Evolutionary conservation across 2,888 invertebrate species (phyloP), one percentile per base, ranked within the genome.

Genomic region (Pollenia griseotomentosa): DNA sequence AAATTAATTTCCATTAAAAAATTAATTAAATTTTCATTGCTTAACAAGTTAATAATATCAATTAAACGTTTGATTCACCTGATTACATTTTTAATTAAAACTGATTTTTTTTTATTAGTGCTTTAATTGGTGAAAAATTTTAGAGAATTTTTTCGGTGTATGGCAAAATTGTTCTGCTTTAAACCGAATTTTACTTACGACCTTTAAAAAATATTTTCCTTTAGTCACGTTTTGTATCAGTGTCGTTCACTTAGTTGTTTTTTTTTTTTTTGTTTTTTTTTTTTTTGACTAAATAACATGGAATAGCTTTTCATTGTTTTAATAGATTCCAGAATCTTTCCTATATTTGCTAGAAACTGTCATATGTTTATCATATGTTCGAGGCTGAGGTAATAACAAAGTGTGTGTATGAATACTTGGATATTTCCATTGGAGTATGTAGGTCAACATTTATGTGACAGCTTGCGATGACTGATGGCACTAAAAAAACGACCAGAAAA

Each of bases 401-500:
- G 51, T 12, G 16, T 61, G 40, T 70, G 40, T 46, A 57, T 74
- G 7, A 46, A 65, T 12, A 6, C 7, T 48, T 40, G 40, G 2
- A 53, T 70, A 42, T 73, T 82, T 68, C n/a, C 14, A 53, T 44
- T 68, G 40, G 16, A 63, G 53, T 48, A 84, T 83, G 82, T 82
- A 51, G 86, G 86, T 86, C 86, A 86, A 61, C 86, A 66, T 77
- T 77, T 86, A 70, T 80, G 77, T 83, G 86, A 83, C 86, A 86
- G 80, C 59, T 86, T 80, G 80, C 65, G 48, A 75, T 77, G 83
- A 86, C 71, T 83, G 86, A 83, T 86, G 86, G 53, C 63, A 51
- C n/a, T 65, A 71, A 77, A 66, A n/a, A 66, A 46, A 5, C 14
- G 59, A 23, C 8, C 5, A 33, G 8, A 11, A 23, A 59, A 51